These are phyloP conservation scores for Tetragnatha versicolor DNA, from an alignment of 1,140 invertebrate species.

Conservation along the genomic window DNA sequence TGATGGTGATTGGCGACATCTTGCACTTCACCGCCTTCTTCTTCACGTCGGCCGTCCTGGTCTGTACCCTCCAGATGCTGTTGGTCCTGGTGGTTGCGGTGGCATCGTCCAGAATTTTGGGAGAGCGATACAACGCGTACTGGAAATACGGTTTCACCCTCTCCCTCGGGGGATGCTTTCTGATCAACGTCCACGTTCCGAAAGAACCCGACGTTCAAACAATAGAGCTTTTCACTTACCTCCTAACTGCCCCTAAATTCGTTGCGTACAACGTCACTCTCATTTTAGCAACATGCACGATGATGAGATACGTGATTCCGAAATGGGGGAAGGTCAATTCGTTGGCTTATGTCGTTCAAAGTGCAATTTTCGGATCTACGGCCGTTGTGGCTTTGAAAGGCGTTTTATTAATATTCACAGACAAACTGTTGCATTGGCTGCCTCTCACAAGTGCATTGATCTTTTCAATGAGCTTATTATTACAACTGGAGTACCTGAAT, in stretches of 20 bases:
- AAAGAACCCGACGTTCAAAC: slow-evolving; percentile 14
- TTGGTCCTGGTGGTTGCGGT: slow-evolving; percentile 14
- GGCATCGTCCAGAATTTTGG: slow-evolving; percentile 15
- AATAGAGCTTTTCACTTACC: not conserved
- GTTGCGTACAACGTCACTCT: not conserved
- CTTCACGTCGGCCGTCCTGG: slow-evolving; percentile 28
- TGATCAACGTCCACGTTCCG: slow-evolving; percentile 19
- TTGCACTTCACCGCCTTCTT: slow-evolving; percentile 34
- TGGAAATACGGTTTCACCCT: slow-evolving; percentile 15
- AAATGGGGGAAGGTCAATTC: slow-evolving; percentile 20
- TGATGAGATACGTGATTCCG: slow-evolving; percentile 10
- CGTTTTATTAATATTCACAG: slow-evolving; percentile 14
- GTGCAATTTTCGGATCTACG: slow-evolving; percentile 35
- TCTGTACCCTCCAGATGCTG: slow-evolving; percentile 26
- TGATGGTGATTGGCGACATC: slow-evolving; percentile 38
- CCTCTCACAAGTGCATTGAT: not conserved
- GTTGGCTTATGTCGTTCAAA: slow-evolving; percentile 22
- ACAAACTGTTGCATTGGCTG: slow-evolving; percentile 27
- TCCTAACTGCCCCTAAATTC: slow-evolving; percentile 8
- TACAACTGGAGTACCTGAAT: slow-evolving; percentile 35
- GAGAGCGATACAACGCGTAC: slow-evolving; percentile 9
- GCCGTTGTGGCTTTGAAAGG: slow-evolving; percentile 32
- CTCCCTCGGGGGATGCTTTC: slow-evolving; percentile 17
- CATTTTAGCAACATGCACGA: not conserved
- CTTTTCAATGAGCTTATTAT: not conserved